Conservation (phyloP, 92 coral and sea anemone species). For the Porites cylindrica region DNA sequence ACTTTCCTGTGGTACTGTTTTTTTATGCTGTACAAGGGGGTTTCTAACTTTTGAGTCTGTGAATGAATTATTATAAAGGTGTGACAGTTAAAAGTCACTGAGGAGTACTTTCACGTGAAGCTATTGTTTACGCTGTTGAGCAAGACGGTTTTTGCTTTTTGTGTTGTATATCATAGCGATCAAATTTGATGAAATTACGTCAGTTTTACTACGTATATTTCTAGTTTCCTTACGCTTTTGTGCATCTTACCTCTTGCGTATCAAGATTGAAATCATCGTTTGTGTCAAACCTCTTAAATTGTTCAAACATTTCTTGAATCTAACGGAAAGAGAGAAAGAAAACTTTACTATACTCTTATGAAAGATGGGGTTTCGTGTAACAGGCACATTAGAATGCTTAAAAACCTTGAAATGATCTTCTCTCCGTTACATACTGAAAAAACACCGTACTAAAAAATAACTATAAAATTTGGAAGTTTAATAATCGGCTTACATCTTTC, state of each 20-base stretch:
- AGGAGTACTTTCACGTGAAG: neutral
- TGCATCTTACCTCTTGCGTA: constrained; percentile 82
- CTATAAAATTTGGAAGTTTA: no score
- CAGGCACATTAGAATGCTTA: no score
- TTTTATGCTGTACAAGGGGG: no score
- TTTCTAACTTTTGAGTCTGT: no score
- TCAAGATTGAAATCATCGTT: constrained; percentile 87
- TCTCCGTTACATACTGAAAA: no score
- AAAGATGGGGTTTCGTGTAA: no score
- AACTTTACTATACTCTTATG: neutral
- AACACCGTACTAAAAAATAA: neutral
- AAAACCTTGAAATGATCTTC: no score
- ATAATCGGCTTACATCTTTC: constrained; percentile 69
- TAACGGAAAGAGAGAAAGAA: constrained; percentile 6
- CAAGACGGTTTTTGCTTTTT: neutral
- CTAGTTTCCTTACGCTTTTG: neutral
- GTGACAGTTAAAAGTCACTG: neutral
- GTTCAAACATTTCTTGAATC: constrained; percentile 88
- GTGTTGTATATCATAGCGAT: no score
- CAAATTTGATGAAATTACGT: neutral
- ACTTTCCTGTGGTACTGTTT: no score
- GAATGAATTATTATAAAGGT: neutral
- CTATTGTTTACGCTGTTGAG: neutral
- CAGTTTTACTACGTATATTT: neutral
- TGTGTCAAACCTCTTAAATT: constrained; percentile 84